Base-by-base conservation (phyloP, 1,140 invertebrate species). In the Lepidurus packardi region DNA sequence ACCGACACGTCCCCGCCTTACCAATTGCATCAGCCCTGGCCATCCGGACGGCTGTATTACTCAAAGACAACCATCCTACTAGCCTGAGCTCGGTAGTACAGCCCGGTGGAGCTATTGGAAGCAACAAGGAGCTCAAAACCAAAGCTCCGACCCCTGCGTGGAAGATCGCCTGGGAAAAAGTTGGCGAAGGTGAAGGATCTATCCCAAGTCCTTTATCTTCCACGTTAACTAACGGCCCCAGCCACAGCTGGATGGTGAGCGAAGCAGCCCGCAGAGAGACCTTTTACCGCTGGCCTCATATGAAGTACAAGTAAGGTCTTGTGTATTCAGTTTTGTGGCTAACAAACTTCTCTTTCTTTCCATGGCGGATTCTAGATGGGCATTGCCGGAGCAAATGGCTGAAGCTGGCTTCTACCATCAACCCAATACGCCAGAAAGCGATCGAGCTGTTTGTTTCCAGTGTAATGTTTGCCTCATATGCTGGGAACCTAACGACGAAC, bases 401-500 rank as follows among this genome's bases (percentile, higher is more conserved):
- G 94, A 97, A 84, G 95, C 95, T 42, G 96, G 96, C 1, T 97
- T 98, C 84, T 98, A 96, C 86, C 94, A 97, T 84, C 93, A 96
- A 83, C 95, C 95, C 0, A 95, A 93, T 79, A 88, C 91, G 8
- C 90, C 90, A 34, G 94, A 94, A 4, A 94, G 96, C 84, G 96
- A 98, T 85, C 87, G 95, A 79, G 94, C 94, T 1, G 94, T 97
- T 91, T 98, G 96, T 84, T 98, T 97, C 84, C 95, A 93, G 0
- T 98, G 96, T 85, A 93, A 91, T 82, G 93, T 97, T 4, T 96
- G 94, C 83, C 87, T 97, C 6, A 94, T 97, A 1, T 96, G 93
- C 86, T 98, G 96, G 96, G 96, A 98, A 85, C 93, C 94, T 78
- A 95, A 93, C 0, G 95, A 97, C 86, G 95, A 97, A 85, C 96